Evolutionary conservation across 2,113 vertebrate species (phyloP).

Genomic region (Melanocharis versteri): DNA sequence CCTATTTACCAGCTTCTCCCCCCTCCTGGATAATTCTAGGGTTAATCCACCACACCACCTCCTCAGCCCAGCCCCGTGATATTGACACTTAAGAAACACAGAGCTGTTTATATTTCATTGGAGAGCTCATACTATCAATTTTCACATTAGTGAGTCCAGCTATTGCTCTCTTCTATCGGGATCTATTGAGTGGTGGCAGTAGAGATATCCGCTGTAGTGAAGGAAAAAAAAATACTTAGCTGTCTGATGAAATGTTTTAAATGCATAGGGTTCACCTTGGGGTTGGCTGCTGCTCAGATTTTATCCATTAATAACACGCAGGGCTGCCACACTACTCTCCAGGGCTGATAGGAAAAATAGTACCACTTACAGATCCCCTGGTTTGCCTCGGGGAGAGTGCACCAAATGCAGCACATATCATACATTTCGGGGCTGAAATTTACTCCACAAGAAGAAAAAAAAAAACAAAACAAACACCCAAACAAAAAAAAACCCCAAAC

Average conservation of each 20-base stretch:
- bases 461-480: background rate
- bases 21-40: conserved; percentile 60
- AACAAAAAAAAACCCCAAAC: background rate
- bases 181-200: conserved; percentile 71
- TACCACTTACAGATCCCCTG: conserved; percentile 69
- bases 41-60: conserved; percentile 44
- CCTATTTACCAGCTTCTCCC: conserved; percentile 32
- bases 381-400: conserved; percentile 69
- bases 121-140: conserved; percentile 74
- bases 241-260: conserved; percentile 85
- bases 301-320: conserved; percentile 84
- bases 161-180: conserved; percentile 67
- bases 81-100: conserved; percentile 68
- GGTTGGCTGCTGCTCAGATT: conserved; percentile 81
- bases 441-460: conserved; percentile 13
- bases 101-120: conserved; percentile 73
- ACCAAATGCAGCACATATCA: conserved; percentile 52
- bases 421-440: conserved; percentile 58
- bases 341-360: conserved; percentile 75
- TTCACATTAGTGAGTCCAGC: conserved; percentile 71
- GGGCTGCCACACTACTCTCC: conserved; percentile 73
- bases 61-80: conserved; percentile 59
- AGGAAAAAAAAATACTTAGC: conserved; percentile 75
- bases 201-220: conserved; percentile 71
- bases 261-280: conserved; percentile 85